Percentiles rank a stretch among this genome's conserved stretches.
Conservation (phyloP, 2,113 vertebrate species). For the Alouatta palliata region DNA sequence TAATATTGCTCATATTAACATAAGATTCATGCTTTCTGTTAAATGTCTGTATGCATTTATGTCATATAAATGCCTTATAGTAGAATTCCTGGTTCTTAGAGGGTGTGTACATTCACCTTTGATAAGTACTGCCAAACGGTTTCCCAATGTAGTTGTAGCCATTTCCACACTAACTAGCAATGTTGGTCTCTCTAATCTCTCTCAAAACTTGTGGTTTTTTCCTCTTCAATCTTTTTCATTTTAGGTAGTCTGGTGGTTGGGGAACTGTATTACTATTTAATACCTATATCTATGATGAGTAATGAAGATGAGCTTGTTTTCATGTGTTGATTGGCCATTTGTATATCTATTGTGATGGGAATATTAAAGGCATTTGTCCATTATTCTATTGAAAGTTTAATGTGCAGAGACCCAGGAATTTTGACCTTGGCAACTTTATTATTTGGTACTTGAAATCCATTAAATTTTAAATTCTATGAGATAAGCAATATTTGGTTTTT, state of each 20-base stretch:
- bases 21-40: background rate
- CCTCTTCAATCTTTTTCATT: background rate
- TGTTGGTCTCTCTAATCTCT: background rate
- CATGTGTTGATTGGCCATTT: background rate
- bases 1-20: background rate
- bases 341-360: background rate
- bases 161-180: background rate
- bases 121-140: background rate
- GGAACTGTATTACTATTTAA: background rate
- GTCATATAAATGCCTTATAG: background rate
- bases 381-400: background rate
- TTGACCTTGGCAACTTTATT: background rate
- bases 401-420: background rate
- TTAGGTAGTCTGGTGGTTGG: background rate
- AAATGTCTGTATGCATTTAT: background rate
- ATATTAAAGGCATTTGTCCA: background rate
- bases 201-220: background rate
- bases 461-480: background rate
- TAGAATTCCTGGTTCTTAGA: background rate
- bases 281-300: background rate
- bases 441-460: background rate
- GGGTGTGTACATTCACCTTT: background rate
- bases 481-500: background rate
- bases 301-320: background rate
- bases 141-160: background rate